Conservation (phyloP, 2,113 vertebrate species). For the Sitta europaea region DNA sequence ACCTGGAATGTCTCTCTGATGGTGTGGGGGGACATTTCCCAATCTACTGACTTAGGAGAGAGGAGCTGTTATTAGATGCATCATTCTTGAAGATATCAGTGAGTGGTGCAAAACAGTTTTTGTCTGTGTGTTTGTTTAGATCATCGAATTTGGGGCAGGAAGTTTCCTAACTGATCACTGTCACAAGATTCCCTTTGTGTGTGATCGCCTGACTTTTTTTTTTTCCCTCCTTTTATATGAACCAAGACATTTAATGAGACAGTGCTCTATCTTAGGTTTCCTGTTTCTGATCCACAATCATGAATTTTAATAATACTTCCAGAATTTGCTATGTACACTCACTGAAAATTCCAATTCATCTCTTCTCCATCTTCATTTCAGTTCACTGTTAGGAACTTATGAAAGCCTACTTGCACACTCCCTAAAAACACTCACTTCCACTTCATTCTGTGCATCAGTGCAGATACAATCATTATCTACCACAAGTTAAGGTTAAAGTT, state of each 20-base stretch:
- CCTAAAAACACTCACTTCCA: background rate
- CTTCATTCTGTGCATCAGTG: background rate
- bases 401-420: background rate
- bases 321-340: background rate
- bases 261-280: background rate
- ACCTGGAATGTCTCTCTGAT: rapidly evolving
- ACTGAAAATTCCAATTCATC: background rate
- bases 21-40: background rate
- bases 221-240: background rate
- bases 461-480: background rate
- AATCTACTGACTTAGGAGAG: background rate
- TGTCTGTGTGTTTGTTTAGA: background rate
- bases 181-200: background rate
- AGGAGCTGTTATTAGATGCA: background rate
- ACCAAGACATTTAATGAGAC: background rate
- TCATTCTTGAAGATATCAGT: background rate
- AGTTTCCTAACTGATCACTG: background rate
- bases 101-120: background rate
- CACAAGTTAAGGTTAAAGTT: background rate
- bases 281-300: background rate
- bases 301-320: background rate
- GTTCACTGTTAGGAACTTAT: background rate
- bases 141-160: background rate
- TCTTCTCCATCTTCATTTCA: background rate
- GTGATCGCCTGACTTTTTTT: background rate